Evolutionary conservation across 2,113 vertebrate genomes (phyloP).

Genomic region (Megalops atlanticus): DNA sequence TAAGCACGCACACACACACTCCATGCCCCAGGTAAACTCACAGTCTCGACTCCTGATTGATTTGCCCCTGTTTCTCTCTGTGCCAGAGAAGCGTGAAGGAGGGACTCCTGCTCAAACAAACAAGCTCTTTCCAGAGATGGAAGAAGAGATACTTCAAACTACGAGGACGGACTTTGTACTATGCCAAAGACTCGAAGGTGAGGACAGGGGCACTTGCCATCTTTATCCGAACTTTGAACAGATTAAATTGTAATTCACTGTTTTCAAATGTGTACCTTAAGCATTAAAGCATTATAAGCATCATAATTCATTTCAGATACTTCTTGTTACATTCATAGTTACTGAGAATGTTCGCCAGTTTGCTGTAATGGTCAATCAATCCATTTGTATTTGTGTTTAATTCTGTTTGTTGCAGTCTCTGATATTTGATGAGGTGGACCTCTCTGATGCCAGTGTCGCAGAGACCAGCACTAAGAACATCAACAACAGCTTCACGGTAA

Average conservation of each 20-base stretch:
- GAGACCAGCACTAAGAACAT: slow-evolving; percentile 95
- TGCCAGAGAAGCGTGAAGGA: slow-evolving; percentile 90
- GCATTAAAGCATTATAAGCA: no score
- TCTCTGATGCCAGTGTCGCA: slow-evolving; percentile 90
- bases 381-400: background rate
- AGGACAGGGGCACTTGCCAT: background rate
- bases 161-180: slow-evolving; percentile 87
- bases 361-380: background rate
- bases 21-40: no score
- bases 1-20: background rate
- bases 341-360: no score
- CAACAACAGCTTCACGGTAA: slow-evolving; percentile 95
- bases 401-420: slow-evolving; percentile 72
- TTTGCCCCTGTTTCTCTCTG: slow-evolving; percentile 29
- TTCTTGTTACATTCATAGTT: background rate
- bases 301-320: background rate
- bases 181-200: slow-evolving; percentile 94
- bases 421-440: slow-evolving; percentile 92
- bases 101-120: slow-evolving; percentile 89
- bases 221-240: background rate
- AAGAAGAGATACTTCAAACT: slow-evolving; percentile 93
- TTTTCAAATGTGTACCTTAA: background rate
- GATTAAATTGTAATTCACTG: background rate
- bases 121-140: slow-evolving; percentile 93
- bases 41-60: background rate